Evolutionary conservation across 2,888 invertebrate genomes (phyloP), one percentile per base, ranked within the genome.

Genomic region (Beris morrisii): DNA sequence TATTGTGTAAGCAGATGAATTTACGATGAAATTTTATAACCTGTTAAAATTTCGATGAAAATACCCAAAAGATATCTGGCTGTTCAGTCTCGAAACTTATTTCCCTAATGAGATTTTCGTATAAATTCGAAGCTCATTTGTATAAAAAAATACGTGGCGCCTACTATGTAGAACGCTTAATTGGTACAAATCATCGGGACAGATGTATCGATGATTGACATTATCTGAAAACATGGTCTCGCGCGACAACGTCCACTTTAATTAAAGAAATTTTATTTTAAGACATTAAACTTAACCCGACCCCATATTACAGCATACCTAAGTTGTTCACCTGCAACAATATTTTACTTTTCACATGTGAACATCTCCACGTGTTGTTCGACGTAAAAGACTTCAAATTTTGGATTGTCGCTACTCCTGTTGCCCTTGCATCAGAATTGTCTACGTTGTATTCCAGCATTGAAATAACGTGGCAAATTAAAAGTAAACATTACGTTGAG

Each of bases 381-480:
- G 52, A 52, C 22, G 52, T 28, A 11, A 11, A 52, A 28, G 12
- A 52, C 5, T 46, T 12, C 1, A 53, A 28, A n/a, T 30, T 11
- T 7, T 32, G 13, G 13, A 4, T 32, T 13, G n/a, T 55, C 55
- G 55, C 32, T 32, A 32, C 53, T 53, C 53, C 32, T 28, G 28
- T 7, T 53, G 11, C 13, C 5, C 30, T 59, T 30, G 15, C 12
- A 31, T 11, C n/a, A 53, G 30, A 30, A 53, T 4, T 7, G 11
- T 15, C 52, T 52, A 52, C 28, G 22, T 22, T 22, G 22, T 22
- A 22, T 48, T 48, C 9, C 13, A 50, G 43, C 50, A 15, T 50
- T 61, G 38, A 61, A 61, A 61, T 61, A 61, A 50, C 61, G 61
- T 50, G 50, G 52, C 50, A 61, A 61, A 61, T 61, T 61, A 61